Evolutionary conservation across 2,797 vertebrate genomes (phyloP).

Genomic region (Threskiornis aethiopicus): DNA sequence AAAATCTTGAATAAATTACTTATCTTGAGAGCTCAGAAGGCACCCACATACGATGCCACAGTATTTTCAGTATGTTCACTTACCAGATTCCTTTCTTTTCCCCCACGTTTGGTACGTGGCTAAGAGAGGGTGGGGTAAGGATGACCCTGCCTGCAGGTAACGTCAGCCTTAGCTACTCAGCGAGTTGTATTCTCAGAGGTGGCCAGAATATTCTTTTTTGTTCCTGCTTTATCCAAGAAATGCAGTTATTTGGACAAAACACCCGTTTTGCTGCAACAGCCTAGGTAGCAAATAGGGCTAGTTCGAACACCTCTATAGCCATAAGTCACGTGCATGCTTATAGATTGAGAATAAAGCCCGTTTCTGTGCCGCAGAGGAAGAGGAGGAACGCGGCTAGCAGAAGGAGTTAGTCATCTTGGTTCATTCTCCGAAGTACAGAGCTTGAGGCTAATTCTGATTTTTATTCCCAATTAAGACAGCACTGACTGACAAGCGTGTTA

Average conservation of each 20-base stretch:
- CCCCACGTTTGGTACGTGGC: fast-evolving
- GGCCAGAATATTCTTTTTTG: too few relatives aligned
- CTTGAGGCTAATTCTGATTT: background rate
- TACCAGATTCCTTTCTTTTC: background rate
- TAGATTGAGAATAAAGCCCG: fast-evolving
- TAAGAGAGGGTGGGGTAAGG: too few relatives aligned
- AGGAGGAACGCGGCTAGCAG: background rate
- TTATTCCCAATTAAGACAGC: background rate
- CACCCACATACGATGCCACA: background rate
- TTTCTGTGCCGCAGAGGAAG: background rate
- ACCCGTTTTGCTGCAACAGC: background rate
- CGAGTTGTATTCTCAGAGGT: fast-evolving
- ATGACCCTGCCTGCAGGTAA: background rate
- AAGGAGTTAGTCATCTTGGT: background rate
- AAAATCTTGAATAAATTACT: constrained; percentile 27
- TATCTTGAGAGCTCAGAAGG: background rate
- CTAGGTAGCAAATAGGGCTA: background rate
- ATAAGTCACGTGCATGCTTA: fast-evolving
- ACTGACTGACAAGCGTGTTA: background rate
- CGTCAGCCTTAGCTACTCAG: background rate
- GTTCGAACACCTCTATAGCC: background rate
- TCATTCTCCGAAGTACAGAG: background rate
- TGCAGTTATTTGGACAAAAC: background rate
- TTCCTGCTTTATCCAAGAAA: background rate
- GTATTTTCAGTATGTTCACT: background rate